These are phyloP conservation scores for Hydropsyche tenuis DNA, from an alignment of 1,140 invertebrate species.

Conservation along the genomic window DNA sequence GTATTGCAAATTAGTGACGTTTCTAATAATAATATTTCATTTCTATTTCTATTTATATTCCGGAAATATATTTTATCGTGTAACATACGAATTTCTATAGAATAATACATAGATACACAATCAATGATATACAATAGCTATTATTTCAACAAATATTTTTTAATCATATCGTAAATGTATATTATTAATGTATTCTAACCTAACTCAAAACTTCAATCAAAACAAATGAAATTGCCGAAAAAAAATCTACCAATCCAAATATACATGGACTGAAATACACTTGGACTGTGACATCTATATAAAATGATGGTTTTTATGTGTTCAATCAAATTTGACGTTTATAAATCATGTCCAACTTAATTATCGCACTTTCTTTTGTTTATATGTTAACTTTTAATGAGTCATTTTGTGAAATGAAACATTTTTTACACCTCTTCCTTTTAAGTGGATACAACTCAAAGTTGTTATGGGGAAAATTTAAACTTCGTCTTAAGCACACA, in stretches of 20 bases:
- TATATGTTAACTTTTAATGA: slow-evolving; percentile 20
- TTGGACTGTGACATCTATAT: too few relatives aligned
- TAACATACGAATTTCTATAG: too few relatives aligned
- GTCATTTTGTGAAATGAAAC: background rate
- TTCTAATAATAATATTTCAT: background rate
- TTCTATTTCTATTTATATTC: background rate
- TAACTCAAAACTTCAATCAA: too few relatives aligned
- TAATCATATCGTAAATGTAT: too few relatives aligned
- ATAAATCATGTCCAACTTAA: background rate
- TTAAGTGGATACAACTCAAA: slow-evolving; percentile 15
- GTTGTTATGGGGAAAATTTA: background rate
- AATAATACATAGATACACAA: too few relatives aligned
- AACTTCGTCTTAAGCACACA: background rate
- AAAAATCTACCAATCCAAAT: too few relatives aligned
- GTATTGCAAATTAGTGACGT: background rate
- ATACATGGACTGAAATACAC: too few relatives aligned
- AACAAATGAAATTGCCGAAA: background rate
- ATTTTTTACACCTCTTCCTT: background rate
- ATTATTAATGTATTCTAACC: too few relatives aligned
- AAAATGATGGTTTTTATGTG: too few relatives aligned
- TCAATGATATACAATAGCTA: too few relatives aligned
- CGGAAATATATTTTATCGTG: too few relatives aligned
- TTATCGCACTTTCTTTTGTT: background rate
- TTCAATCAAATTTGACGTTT: background rate
- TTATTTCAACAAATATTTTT: too few relatives aligned